Conservation (phyloP, 2,113 vertebrate species). For the Saccopteryx leptura region DNA sequence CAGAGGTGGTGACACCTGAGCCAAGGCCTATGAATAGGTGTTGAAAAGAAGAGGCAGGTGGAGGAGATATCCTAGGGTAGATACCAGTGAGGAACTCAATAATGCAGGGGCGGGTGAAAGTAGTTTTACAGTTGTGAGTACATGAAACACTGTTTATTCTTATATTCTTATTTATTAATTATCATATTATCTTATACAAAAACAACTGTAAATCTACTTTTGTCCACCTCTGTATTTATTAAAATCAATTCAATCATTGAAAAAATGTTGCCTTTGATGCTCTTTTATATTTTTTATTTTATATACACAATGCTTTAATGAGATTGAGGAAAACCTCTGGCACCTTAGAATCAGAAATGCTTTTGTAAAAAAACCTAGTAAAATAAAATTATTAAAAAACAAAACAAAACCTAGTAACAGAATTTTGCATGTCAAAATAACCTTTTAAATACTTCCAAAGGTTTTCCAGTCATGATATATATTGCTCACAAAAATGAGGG, state of each 20-base stretch:
- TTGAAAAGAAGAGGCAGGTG: background rate
- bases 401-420: background rate
- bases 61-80: background rate
- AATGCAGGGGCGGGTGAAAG: background rate
- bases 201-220: background rate
- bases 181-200: background rate
- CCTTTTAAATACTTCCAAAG: conserved; percentile 21
- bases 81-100: background rate
- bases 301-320: background rate
- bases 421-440: background rate
- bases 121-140: background rate
- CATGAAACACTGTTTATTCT: background rate
- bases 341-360: background rate
- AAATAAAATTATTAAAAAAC: background rate
- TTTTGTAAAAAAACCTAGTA: background rate
- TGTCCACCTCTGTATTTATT: background rate
- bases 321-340: background rate
- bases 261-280: background rate
- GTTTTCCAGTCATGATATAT: background rate
- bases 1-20: background rate
- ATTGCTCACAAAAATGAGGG: too few species aligned
- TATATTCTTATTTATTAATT: background rate
- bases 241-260: background rate
- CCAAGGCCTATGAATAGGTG: background rate
- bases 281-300: background rate